These are phyloP conservation scores for Balearica regulorum DNA, from an alignment of 2,797 vertebrate genomes.

Conservation along the genomic window DNA sequence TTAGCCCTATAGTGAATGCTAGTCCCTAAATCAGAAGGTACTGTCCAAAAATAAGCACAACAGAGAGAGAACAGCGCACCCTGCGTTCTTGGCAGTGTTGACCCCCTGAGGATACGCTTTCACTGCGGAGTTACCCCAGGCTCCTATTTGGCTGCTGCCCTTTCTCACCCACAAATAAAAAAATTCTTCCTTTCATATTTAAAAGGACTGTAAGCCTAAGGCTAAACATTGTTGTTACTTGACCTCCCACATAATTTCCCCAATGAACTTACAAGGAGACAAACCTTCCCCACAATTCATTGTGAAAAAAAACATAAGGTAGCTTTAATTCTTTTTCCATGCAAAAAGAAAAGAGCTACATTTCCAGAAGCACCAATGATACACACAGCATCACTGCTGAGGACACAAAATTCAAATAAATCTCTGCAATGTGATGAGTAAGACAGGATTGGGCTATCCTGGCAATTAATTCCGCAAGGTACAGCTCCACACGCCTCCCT, in stretches of 20 bases:
- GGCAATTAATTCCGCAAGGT: background rate
- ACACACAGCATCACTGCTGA: background rate
- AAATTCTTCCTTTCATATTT: background rate
- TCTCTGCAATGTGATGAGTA: background rate
- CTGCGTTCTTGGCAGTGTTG: background rate
- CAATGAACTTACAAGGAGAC: background rate
- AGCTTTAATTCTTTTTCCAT: background rate
- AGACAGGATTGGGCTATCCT: background rate
- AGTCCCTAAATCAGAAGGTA: background rate
- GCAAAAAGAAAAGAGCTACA: background rate
- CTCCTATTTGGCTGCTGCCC: background rate
- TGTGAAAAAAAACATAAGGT: background rate
- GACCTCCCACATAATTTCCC: background rate
- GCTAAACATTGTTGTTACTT: background rate
- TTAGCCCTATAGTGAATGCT: background rate
- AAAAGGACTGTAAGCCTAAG: background rate
- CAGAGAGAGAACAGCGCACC: background rate
- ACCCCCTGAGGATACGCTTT: background rate
- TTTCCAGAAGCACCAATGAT: background rate
- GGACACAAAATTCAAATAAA: background rate
- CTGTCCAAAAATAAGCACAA: background rate
- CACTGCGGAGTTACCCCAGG: background rate
- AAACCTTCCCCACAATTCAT: background rate
- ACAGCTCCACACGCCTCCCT: background rate
- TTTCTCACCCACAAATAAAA: background rate